Conservation (phyloP, 37 sponge, comb jelly and placozoan species). For the Oopsacas minuta region DNA sequence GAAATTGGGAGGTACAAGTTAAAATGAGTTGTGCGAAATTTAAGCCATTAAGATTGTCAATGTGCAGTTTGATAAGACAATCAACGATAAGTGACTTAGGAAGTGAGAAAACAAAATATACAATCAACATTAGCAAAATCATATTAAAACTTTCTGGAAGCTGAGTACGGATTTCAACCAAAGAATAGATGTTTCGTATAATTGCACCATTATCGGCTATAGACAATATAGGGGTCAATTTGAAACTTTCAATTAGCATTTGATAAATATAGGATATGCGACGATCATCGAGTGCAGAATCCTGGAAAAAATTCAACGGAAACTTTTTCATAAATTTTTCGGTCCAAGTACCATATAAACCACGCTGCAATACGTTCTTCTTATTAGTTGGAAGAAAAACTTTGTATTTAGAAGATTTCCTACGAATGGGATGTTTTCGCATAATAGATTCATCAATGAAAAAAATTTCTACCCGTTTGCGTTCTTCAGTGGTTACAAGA, state of each 20-base stretch:
- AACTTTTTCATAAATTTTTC: background rate
- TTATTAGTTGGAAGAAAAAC: background rate
- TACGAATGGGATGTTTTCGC: background rate
- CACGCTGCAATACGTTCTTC: background rate
- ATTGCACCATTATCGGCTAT: background rate
- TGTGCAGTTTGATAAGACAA: background rate
- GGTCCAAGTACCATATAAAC: background rate
- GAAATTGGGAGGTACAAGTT: background rate
- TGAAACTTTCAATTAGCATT: background rate
- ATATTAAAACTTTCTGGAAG: background rate
- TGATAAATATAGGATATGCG: background rate
- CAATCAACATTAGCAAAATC: background rate
- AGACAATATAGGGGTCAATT: background rate
- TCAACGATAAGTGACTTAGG: background rate
- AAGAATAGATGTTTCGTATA: background rate
- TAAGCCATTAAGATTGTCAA: background rate
- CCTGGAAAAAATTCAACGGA: background rate
- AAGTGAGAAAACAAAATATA: background rate
- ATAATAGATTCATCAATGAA: background rate
- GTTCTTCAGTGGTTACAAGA: background rate
- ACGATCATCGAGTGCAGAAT: background rate
- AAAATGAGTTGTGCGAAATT: background rate
- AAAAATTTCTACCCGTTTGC: background rate
- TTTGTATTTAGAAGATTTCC: background rate
- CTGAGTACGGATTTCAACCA: background rate